Evolutionary conservation across 2,797 vertebrate species (phyloP).

Genomic region (Xyrichtys novacula): DNA sequence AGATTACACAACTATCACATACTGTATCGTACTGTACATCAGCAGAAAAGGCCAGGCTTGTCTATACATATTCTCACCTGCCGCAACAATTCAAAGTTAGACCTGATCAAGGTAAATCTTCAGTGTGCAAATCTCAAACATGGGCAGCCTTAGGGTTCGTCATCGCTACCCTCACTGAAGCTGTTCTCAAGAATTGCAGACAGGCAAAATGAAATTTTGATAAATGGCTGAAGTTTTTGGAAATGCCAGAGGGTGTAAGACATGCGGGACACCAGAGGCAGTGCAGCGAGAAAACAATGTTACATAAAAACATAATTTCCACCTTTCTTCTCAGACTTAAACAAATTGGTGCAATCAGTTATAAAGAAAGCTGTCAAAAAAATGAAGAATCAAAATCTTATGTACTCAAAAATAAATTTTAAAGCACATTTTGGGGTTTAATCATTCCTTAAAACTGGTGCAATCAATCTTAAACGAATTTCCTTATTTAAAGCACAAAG

Average conservation of each 20-base stretch:
- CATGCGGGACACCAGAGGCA: neutral
- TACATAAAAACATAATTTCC: too few relatives aligned
- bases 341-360: too few relatives aligned
- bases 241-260: neutral
- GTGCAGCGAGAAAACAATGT: neutral
- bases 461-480: too few relatives aligned
- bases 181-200: conserved; percentile 15
- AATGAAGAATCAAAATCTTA: too few relatives aligned
- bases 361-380: too few relatives aligned
- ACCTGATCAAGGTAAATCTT: conserved; percentile 24
- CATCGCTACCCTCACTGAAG: neutral
- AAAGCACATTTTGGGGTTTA: too few relatives aligned
- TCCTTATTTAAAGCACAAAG: too few relatives aligned
- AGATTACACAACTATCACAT: neutral
- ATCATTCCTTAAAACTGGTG: too few relatives aligned
- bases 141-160: neutral
- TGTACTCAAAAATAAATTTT: too few relatives aligned
- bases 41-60: conserved; percentile 21
- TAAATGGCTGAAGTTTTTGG: neutral
- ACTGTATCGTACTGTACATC: neutral
- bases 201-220: conserved; percentile 23
- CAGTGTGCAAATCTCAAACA: neutral
- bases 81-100: conserved; percentile 2
- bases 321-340: neutral
- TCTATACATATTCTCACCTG: neutral